Base-by-base conservation (phyloP, 2,888 invertebrate genomes). In the Apomyelois bistriatella region DNA sequence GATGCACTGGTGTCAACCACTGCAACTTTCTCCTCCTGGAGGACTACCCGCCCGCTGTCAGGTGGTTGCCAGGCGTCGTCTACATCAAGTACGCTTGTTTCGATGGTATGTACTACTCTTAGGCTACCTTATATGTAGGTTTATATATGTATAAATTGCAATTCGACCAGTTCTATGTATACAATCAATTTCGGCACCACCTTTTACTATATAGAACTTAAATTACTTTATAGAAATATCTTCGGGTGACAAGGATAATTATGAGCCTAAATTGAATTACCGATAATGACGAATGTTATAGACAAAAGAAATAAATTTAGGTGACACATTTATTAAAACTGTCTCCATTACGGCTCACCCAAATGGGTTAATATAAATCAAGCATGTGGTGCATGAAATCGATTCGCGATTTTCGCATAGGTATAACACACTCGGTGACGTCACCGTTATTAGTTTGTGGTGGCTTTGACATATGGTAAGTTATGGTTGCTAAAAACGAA, bases 1-100 rank as follows among this genome's bases (percentile, higher is more conserved):
- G 95, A 75, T 95, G 95, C 80, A 94, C 94, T 5, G 95, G 95
- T 0, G 92, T 93, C 56, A 94, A 94, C 67, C 94, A 94, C 72
- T 95, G 95, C 79, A 94, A 94, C 66, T 95, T 94, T 72, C 89
- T 93, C 55, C 80, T 95, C 57, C 78, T 83, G 0, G 90, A 92
- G 62, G 94, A 95, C 80, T 93, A 93, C 74, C 93, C 93, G 0
- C 92, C 92, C 13, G 89, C 93, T 0, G 82, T 82, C 54, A 80
- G 86, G 53, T 95, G 94, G 94, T 89, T 91, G 32, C 87, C 92
- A n/a, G 95, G 94, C 54, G 91, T 91, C 50, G 90, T 95, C 40
- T 92, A 90, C 58, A 87, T 95, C 28, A 94, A 94, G 77, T 95
- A 95, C 72, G 94, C 94, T 55, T 95, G 95, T 70, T 93, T 94